Percentiles rank a stretch among this genome's conserved stretches.
Conservation (phyloP, 2,888 invertebrate genomes). For the Kryphioiulus occultus region DNA sequence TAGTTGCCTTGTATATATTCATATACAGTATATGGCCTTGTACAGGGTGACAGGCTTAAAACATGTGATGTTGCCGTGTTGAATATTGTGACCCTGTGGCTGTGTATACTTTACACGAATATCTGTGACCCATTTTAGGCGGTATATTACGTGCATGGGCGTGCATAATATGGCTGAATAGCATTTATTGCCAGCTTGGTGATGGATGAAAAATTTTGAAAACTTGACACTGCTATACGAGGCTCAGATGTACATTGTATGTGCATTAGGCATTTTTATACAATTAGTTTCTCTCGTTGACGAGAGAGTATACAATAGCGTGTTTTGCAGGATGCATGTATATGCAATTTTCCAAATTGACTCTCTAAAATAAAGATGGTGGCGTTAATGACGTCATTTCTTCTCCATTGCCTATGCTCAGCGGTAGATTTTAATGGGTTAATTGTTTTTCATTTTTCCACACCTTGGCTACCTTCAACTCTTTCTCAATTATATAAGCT, state of each 20-base stretch:
- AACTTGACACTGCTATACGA: not conserved
- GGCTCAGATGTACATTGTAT: not conserved
- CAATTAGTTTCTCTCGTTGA: not conserved
- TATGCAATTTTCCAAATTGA: not conserved
- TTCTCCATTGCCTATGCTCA: not conserved
- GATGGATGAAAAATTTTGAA: conserved; percentile 4
- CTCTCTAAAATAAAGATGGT: not conserved
- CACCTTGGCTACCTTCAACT: not conserved
- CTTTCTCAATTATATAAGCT: not conserved
- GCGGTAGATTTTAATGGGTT: not conserved
- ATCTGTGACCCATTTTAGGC: not conserved
- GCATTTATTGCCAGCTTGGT: not conserved
- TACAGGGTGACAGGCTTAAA: not conserved
- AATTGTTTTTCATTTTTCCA: not conserved
- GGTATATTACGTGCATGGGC: conserved; percentile 8
- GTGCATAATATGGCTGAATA: not conserved
- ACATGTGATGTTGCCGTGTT: not conserved
- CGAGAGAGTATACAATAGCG: not conserved
- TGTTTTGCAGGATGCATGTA: not conserved
- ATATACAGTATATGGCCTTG: not conserved
- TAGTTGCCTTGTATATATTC: too few species aligned
- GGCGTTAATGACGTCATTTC: not conserved
- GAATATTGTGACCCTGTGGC: too few species aligned
- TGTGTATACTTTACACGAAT: not conserved
- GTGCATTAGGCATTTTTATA: not conserved